phyloP scores from a whole-genome alignment of 2,888 invertebrate genomes.

The Agonopterix alstromeriana region DNA sequence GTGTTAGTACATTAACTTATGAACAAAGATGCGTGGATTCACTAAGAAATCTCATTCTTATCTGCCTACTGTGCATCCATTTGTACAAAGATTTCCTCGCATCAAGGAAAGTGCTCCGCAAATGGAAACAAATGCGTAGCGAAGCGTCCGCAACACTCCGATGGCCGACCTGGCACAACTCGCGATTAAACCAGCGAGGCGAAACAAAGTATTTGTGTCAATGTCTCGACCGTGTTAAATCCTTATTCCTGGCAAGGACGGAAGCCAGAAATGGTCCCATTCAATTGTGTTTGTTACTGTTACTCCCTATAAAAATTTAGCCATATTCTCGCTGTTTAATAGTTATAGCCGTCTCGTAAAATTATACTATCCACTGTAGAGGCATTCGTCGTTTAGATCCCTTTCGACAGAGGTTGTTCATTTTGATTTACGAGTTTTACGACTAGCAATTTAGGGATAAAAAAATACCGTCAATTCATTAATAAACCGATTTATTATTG shows the following conservation, averaged over 20 bases:
- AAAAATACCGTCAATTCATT: too few relatives aligned
- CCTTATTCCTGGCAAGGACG: not conserved
- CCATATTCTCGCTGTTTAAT: not conserved
- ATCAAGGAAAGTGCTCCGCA: too few relatives aligned
- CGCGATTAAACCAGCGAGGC: too few relatives aligned
- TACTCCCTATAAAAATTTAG: not conserved
- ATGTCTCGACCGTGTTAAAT: not conserved
- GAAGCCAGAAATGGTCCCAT: not conserved
- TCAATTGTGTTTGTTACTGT: not conserved
- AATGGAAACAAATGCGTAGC: too few relatives aligned
- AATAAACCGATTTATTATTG: too few relatives aligned
- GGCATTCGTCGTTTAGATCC: slow-evolving; percentile 1
- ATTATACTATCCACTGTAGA: not conserved
- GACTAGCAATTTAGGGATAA: not conserved
- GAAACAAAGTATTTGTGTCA: not conserved
- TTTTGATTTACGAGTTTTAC: slow-evolving; percentile 6
- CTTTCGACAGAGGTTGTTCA: slow-evolving; percentile 1
- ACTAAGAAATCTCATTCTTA: too few relatives aligned
- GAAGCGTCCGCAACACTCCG: too few relatives aligned
- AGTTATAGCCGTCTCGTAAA: not conserved
- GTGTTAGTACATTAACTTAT: too few relatives aligned
- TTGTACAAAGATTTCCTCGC: too few relatives aligned
- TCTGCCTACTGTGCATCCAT: too few relatives aligned
- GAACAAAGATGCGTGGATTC: too few relatives aligned
- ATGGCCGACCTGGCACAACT: too few relatives aligned